These are phyloP conservation scores for Hirudo medicinalis DNA, from an alignment of 1,140 invertebrate species.

Conservation along the genomic window DNA sequence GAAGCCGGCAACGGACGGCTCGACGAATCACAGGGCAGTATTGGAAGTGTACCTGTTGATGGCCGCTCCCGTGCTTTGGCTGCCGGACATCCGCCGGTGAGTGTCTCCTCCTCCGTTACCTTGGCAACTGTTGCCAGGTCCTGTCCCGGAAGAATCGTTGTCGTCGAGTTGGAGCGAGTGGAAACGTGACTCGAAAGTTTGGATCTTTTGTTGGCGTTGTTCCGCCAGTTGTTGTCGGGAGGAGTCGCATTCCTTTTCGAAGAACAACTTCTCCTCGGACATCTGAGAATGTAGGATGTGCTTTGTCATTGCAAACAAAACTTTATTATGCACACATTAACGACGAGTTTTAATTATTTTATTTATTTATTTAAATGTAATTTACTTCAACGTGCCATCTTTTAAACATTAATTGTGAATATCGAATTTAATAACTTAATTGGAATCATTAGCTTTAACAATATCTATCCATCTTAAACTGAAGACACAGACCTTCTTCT, in stretches of 20 bases:
- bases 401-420: background rate
- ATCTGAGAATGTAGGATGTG: conserved; percentile 49
- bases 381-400: too few species aligned
- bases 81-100: background rate
- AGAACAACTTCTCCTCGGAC: conserved; percentile 76
- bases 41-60: conserved; percentile 5
- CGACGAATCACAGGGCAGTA: conserved; percentile 1
- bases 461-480: background rate
- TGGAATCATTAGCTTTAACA: background rate
- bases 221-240: conserved; percentile 73
- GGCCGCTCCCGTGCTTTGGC: background rate
- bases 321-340: too few species aligned
- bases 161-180: background rate
- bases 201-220: conserved; percentile 68
- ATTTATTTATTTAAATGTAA: too few species aligned
- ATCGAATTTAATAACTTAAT: background rate
- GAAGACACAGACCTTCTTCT: conserved; percentile 61
- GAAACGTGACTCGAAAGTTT: background rate
- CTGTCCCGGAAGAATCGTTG: background rate
- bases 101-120: background rate
- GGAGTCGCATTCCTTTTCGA: conserved; percentile 74
- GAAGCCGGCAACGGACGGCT: background rate
- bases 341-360: too few species aligned
- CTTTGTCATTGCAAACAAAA: too few species aligned
- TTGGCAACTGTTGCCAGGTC: background rate